phyloP scores from a whole-genome alignment of 2,888 invertebrate species.

The Melipona bicolor region DNA sequence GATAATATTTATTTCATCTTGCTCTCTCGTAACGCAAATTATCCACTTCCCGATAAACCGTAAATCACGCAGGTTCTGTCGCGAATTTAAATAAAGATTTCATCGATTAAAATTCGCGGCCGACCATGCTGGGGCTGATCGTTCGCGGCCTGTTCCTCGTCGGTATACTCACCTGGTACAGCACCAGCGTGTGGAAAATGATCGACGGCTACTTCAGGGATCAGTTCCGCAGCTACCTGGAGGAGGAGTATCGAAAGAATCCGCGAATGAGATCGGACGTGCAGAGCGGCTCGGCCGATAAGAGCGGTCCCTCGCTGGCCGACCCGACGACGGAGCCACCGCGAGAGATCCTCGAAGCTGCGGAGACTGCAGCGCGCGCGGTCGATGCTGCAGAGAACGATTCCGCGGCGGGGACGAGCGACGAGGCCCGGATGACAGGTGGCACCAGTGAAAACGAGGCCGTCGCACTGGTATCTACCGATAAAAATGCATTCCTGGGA shows the following conservation, averaged over 20 bases:
- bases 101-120: too few species aligned
- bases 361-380: constrained; percentile 11
- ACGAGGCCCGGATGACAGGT: constrained; percentile 55
- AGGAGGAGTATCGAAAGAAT: constrained; percentile 83
- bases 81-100: not conserved
- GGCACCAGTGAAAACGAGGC: constrained; percentile 67
- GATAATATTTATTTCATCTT: not conserved
- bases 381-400: constrained; percentile 43
- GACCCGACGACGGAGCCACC: constrained; percentile 30
- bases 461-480: constrained; percentile 40
- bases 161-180: constrained; percentile 90
- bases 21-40: too few species aligned
- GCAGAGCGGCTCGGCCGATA: constrained; percentile 25
- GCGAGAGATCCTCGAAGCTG: constrained; percentile 22
- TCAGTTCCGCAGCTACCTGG: constrained; percentile 88
- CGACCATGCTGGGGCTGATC: constrained; percentile 87
- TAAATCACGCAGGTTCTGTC: not conserved
- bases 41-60: not conserved
- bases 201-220: constrained; percentile 91
- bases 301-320: constrained; percentile 16
- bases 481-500: constrained; percentile 67
- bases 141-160: constrained; percentile 88
- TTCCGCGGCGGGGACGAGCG: constrained; percentile 14
- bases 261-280: constrained; percentile 78
- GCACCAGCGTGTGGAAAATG: constrained; percentile 88